These are phyloP conservation scores for Platysternon megacephalum DNA, from an alignment of 2,113 vertebrate genomes.

Conservation along the genomic window DNA sequence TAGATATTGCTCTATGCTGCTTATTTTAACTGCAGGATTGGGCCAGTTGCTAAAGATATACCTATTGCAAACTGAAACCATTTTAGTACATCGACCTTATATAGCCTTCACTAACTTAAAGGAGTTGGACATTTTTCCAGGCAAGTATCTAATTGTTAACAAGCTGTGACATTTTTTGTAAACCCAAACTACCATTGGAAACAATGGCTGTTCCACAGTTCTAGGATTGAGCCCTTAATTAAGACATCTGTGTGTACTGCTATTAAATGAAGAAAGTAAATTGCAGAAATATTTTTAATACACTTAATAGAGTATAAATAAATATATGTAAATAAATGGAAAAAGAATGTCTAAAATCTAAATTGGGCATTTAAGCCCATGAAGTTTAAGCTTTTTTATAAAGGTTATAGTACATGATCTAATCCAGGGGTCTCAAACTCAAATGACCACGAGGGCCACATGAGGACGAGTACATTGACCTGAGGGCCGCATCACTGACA, in stretches of 20 bases:
- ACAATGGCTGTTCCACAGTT: not conserved
- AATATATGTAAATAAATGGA: not conserved
- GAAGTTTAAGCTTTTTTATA: not conserved
- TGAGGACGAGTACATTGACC: too few species aligned
- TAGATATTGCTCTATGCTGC: constrained; percentile 81
- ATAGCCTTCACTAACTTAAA: constrained; percentile 54
- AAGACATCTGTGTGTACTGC: not conserved
- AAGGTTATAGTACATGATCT: not conserved
- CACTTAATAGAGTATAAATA: not conserved
- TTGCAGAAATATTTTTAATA: not conserved
- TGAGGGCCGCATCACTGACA: too few species aligned
- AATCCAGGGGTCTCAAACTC: too few species aligned
- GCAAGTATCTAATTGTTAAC: constrained; percentile 57
- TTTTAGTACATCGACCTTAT: constrained; percentile 69
- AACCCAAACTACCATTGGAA: not conserved
- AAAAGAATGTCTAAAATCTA: not conserved
- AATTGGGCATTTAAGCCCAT: not conserved
- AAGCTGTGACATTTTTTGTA: not conserved
- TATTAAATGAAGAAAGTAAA: not conserved
- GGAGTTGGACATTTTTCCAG: constrained; percentile 77
- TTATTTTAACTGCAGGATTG: constrained; percentile 78
- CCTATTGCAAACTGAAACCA: constrained; percentile 28
- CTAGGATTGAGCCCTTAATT: not conserved
- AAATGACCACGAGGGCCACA: too few species aligned
- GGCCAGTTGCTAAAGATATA: constrained; percentile 75